A percentile compares a stretch with the other conserved stretches of the same genome.
These are phyloP conservation scores for Penaeus chinensis DNA, from an alignment of 1,140 invertebrate species.

Conservation along the genomic window DNA sequence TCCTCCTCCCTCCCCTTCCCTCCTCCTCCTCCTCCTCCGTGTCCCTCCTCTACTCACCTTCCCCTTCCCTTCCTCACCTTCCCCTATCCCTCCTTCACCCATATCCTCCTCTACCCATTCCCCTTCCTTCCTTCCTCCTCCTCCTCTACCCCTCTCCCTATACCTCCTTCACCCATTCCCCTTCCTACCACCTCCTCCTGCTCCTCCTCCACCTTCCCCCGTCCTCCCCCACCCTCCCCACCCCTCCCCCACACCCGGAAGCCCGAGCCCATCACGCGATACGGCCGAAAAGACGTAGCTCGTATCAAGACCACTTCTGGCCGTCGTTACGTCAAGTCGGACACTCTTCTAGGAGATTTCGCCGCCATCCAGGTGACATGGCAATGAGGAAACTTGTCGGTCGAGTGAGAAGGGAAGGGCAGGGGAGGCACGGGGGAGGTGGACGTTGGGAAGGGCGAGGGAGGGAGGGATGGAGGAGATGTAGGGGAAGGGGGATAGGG, in stretches of 20 bases:
- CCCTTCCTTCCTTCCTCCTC: background rate
- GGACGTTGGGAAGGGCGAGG: constrained; percentile 21
- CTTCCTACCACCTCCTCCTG: background rate
- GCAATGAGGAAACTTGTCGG: constrained; percentile 51
- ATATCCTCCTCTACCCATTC: background rate
- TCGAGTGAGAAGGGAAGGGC: background rate
- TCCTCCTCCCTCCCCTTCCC: background rate
- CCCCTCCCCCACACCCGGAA: background rate
- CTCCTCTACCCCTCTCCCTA: background rate
- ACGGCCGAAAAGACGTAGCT: constrained; percentile 46
- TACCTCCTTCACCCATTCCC: background rate
- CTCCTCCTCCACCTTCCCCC: too few species aligned
- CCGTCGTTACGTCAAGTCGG: constrained; percentile 56
- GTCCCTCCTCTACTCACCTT: background rate
- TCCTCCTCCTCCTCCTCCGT: background rate
- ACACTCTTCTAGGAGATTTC: constrained; percentile 41
- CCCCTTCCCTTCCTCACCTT: too few species aligned
- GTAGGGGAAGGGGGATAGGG: background rate
- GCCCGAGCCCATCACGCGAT: constrained; percentile 14
- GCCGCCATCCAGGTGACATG: constrained; percentile 53
- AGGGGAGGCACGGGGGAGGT: background rate
- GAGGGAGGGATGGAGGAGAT: background rate
- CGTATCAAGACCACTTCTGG: constrained; percentile 48
- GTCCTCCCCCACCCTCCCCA: background rate
- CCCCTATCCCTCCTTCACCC: background rate